Evolutionary conservation across 1,140 invertebrate genomes (phyloP).

Genomic region (Drosophila setifemur): DNA sequence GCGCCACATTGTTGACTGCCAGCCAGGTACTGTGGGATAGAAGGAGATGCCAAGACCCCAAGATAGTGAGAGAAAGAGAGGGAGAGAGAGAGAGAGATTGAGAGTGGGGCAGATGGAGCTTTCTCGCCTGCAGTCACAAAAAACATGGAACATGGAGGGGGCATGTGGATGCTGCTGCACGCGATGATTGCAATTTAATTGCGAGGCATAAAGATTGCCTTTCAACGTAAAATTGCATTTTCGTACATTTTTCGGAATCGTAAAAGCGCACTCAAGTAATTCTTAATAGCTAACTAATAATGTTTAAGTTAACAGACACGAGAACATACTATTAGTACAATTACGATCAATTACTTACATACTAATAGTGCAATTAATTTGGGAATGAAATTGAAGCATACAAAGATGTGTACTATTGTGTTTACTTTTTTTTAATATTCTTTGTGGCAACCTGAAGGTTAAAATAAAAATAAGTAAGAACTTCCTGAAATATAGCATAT

Average conservation of each 20-base stretch:
- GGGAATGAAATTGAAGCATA: background rate
- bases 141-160: background rate
- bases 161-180: slow-evolving; percentile 17
- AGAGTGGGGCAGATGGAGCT: slow-evolving; percentile 28
- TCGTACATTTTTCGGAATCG: background rate
- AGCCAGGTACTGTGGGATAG: slow-evolving; percentile 8
- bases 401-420: background rate
- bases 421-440: background rate
- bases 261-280: background rate
- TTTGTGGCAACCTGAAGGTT: too few relatives aligned
- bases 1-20: slow-evolving; percentile 50
- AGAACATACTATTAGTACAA: slow-evolving; percentile 7
- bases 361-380: background rate
- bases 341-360: slow-evolving; percentile 1
- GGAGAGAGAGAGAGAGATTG: background rate
- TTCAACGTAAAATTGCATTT: slow-evolving; percentile 21
- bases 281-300: slow-evolving; percentile 19
- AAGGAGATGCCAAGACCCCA: slow-evolving; percentile 9
- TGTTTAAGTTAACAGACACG: background rate
- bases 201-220: slow-evolving; percentile 23
- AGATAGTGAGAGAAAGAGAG: background rate
- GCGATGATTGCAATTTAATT: slow-evolving; percentile 43
- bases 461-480: too few relatives aligned
- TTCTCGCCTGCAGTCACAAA: slow-evolving; percentile 30
- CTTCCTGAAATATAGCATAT: too few relatives aligned